Percentiles rank a stretch among this genome's conserved stretches.
Evolutionary conservation across 1,140 invertebrate genomes (phyloP).

Genomic region (Cydia amplana): DNA sequence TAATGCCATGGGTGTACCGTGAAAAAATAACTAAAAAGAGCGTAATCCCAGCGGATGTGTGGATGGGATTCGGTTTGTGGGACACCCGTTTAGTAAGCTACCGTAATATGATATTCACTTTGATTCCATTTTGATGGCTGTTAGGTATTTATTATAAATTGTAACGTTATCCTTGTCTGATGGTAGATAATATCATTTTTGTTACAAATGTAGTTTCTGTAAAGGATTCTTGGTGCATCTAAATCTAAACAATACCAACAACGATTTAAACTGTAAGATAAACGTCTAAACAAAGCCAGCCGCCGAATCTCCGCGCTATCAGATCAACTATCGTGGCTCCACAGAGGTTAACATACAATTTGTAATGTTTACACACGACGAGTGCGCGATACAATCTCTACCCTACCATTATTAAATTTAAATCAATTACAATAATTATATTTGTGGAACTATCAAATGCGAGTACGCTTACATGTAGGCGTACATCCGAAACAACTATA

Average conservation of each 20-base stretch:
- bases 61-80: conserved; percentile 47
- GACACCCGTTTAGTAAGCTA: conserved; percentile 59
- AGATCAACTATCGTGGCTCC: conserved; percentile 37
- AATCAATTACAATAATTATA: conserved; percentile 76
- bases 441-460: conserved; percentile 48
- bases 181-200: conserved; percentile 26
- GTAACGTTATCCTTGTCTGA: not conserved
- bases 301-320: conserved; percentile 27
- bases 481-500: conserved; percentile 57
- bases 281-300: conserved; percentile 15
- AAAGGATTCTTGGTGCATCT: conserved; percentile 1
- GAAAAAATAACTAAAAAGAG: conserved; percentile 51
- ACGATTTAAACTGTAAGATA: conserved; percentile 26
- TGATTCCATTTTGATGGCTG: conserved; percentile 40
- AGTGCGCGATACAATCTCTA: conserved; percentile 47
- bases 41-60: conserved; percentile 55
- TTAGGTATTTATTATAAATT: conserved; percentile 14
- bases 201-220: not conserved
- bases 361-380: conserved; percentile 61
- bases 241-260: conserved; percentile 27
- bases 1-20: conserved; percentile 51
- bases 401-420: conserved; percentile 71
- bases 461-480: conserved; percentile 49
- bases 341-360: conserved; percentile 48
- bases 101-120: conserved; percentile 57